phyloP scores from a whole-genome alignment of 2,888 invertebrate species.

The Arrhopalites spinosus region DNA sequence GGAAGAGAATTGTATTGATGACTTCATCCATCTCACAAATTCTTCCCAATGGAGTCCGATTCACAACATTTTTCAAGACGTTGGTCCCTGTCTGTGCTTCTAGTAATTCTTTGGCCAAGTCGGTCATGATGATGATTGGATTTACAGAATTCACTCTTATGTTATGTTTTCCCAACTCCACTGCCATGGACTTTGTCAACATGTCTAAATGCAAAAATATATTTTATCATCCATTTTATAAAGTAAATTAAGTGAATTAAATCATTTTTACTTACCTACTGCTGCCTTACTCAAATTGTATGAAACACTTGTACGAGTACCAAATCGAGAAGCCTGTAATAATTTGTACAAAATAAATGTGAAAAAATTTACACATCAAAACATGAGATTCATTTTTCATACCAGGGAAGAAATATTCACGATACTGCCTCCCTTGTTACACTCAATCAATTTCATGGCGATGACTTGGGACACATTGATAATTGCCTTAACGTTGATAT shows the following conservation, averaged over 20 bases:
- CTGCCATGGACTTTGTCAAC: slow-evolving; percentile 59
- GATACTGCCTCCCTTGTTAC: slow-evolving; percentile 38
- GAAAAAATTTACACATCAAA: not conserved
- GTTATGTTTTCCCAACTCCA: slow-evolving; percentile 58
- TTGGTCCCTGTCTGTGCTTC: no score
- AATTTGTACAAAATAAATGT: not conserved
- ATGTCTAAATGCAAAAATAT: no score
- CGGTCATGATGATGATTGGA: slow-evolving; percentile 90
- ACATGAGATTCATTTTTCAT: not conserved
- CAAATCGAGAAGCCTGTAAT: slow-evolving; percentile 43
- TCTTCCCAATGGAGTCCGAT: slow-evolving; percentile 42
- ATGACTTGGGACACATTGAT: slow-evolving; percentile 85
- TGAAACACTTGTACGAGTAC: slow-evolving; percentile 38
- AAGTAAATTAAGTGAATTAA: no score
- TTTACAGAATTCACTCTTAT: slow-evolving; percentile 90
- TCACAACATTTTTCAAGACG: no score
- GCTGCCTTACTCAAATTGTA: slow-evolving; percentile 71
- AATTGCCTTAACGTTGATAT: slow-evolving; percentile 82
- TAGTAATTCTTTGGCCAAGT: slow-evolving; percentile 71
- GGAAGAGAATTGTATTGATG: slow-evolving; percentile 75
- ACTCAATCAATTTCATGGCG: slow-evolving; percentile 43
- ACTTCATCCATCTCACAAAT: slow-evolving; percentile 80
- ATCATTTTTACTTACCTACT: no score
- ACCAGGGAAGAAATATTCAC: slow-evolving; percentile 46
- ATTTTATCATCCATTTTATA: no score